A percentile compares a stretch with the other conserved stretches of the same genome.
These are phyloP conservation scores for Trichopoda pennipes DNA, from an alignment of 2,888 invertebrate species.

Conservation along the genomic window DNA sequence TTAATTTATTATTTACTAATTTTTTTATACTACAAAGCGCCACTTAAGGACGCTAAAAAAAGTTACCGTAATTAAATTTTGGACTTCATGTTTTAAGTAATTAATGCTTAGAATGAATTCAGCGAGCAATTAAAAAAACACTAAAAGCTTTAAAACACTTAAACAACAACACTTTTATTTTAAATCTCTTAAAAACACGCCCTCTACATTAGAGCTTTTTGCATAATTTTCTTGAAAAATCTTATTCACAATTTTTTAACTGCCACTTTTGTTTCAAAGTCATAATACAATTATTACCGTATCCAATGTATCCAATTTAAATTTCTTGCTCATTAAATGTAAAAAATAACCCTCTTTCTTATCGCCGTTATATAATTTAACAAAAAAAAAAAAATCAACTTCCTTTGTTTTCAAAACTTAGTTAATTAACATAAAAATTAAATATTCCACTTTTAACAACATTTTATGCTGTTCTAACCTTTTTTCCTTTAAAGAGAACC, in stretches of 20 bases:
- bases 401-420: slow-evolving; percentile 11
- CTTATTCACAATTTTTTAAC: slow-evolving; percentile 36
- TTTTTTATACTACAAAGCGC: no score
- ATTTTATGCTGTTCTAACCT: slow-evolving; percentile 63
- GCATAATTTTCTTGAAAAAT: neutral
- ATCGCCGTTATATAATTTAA: slow-evolving; percentile 29
- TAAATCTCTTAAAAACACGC: neutral
- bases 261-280: slow-evolving; percentile 19
- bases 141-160: no score
- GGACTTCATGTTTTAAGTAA: no score
- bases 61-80: no score
- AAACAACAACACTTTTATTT: no score
- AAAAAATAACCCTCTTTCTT: slow-evolving; percentile 34
- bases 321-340: slow-evolving; percentile 62
- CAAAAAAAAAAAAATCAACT: slow-evolving; percentile 11
- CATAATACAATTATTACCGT: slow-evolving; percentile 55
- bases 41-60: no score
- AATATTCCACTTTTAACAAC: slow-evolving; percentile 67
- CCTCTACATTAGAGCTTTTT: neutral
- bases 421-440: slow-evolving; percentile 69
- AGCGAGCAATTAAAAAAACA: no score
- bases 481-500: slow-evolving; percentile 3
- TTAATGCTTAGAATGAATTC: no score
- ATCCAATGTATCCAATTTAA: slow-evolving; percentile 57
- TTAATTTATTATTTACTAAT: no score